These are phyloP conservation scores for Leptodactylus fallax DNA, from an alignment of 2,797 vertebrate species.

Conservation along the genomic window DNA sequence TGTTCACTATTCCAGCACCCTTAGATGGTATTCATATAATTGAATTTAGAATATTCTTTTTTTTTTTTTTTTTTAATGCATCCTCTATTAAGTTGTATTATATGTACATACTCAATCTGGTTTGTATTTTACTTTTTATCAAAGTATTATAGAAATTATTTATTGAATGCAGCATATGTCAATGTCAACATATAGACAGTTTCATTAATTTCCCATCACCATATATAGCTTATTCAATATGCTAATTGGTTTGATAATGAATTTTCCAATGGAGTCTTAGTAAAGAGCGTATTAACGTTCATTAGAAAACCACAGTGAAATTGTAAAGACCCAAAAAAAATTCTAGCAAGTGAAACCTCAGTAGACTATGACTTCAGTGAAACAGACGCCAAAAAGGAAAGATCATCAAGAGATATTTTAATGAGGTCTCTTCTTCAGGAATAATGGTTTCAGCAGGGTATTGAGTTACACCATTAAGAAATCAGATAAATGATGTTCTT, in stretches of 20 bases:
- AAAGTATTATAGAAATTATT: neutral
- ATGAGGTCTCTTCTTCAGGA: slow-evolving; percentile 10
- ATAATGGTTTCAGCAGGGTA: slow-evolving; percentile 40
- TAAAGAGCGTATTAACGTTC: slow-evolving; percentile 40
- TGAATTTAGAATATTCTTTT: neutral
- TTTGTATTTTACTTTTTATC: neutral
- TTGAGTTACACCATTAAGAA: slow-evolving; percentile 38
- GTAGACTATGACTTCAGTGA: slow-evolving; percentile 21
- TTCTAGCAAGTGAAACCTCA: slow-evolving; percentile 26
- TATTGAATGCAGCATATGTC: neutral
- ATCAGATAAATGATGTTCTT: slow-evolving; percentile 18
- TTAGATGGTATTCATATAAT: too few relatives aligned
- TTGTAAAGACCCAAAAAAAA: slow-evolving; percentile 17
- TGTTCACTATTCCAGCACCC: too few relatives aligned
- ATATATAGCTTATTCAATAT: slow-evolving; percentile 41
- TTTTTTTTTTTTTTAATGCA: neutral
- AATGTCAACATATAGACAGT: slow-evolving; percentile 3
- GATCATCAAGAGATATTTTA: slow-evolving; percentile 47
- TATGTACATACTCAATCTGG: neutral
- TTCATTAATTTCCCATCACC: slow-evolving; percentile 12
- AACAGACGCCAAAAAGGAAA: slow-evolving; percentile 24
- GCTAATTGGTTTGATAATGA: slow-evolving; percentile 46
- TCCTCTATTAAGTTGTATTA: neutral
- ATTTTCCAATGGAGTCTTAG: slow-evolving; percentile 32
- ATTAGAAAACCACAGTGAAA: slow-evolving; percentile 36